Evolutionary conservation across 1,140 invertebrate species (phyloP), one percentile per base, ranked within the genome.

Genomic region (Akabosia matsudoensis): DNA sequence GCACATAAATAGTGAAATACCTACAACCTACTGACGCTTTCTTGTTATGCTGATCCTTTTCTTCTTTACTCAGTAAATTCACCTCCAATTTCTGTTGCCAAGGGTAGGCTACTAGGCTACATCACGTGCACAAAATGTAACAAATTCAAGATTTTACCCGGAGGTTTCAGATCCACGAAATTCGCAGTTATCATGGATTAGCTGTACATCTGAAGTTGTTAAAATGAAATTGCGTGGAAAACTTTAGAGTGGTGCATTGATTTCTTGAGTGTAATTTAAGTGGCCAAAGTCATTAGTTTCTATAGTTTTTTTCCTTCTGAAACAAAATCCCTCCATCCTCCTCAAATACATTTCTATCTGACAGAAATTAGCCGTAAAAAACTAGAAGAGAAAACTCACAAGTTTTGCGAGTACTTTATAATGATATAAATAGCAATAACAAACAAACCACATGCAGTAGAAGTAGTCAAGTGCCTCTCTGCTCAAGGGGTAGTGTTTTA

Each of bases 211-310:
- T n/a, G 13, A 61, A 61, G 24, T 22, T 61, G 54, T 61, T 7
- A 61, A 22, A 61, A 61, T 61, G 54, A 61, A 61, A 61, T 61
- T 61, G 54, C 24, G 54, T 61, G 54, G 54, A 61, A 61, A 61
- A 24, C 54, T 16, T 22, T 61, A 22, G 54, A 61, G 54, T 13
- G n/a, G 45, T 61, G 24, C 54, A 61, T 61, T 61, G 54, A 61
- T 61, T 61, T 61, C 54, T 61, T 24, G 14, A 61, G 54, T 61
- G 14, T 61, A 61, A 61, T 24, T 14, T 61, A 61, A 61, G 54
- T 61, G 54, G 54, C 13, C 54, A 61, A n/a, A 61, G 54, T 61
- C 54, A 61, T 61, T 61, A 61, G 24, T 61, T 61, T n/a, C 24
- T 61, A 16, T 61, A 24, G 18, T 7, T 45, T 18, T 45, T 18